Conservation (phyloP, 2,113 vertebrate species). For the Steatornis caripensis region DNA sequence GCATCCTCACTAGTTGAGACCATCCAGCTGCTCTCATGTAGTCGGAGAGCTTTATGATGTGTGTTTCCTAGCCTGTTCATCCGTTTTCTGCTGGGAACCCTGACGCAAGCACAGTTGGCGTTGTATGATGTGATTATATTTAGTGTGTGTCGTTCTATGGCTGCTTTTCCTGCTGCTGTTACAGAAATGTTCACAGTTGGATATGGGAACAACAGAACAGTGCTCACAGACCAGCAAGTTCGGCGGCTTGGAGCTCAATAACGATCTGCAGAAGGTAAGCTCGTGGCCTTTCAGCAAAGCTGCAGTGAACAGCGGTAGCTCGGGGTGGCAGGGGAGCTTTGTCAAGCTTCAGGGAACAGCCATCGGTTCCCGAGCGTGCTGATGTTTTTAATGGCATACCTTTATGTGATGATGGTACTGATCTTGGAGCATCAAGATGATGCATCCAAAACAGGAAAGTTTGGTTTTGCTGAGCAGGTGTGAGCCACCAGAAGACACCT, state of each 20-base stretch:
- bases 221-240: conserved; percentile 47
- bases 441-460: accelerated
- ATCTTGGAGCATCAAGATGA: background rate
- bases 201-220: conserved; percentile 48
- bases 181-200: conserved; percentile 72
- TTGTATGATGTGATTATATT: accelerated
- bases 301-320: background rate
- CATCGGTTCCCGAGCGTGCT: accelerated
- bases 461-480: background rate
- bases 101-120: background rate
- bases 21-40: background rate
- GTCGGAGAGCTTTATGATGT: background rate
- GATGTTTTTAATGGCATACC: background rate
- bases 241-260: conserved; percentile 64
- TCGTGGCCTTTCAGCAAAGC: background rate
- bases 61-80: background rate
- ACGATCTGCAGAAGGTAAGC: conserved; percentile 82
- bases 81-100: background rate
- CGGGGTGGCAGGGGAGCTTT: background rate
- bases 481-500: background rate
- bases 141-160: background rate
- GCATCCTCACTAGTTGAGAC: background rate
- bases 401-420: background rate
- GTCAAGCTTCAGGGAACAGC: background rate
- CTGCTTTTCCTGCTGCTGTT: background rate